phyloP scores from a whole-genome alignment of 2,113 vertebrate species.

The Hymenochirus boettgeri region DNA sequence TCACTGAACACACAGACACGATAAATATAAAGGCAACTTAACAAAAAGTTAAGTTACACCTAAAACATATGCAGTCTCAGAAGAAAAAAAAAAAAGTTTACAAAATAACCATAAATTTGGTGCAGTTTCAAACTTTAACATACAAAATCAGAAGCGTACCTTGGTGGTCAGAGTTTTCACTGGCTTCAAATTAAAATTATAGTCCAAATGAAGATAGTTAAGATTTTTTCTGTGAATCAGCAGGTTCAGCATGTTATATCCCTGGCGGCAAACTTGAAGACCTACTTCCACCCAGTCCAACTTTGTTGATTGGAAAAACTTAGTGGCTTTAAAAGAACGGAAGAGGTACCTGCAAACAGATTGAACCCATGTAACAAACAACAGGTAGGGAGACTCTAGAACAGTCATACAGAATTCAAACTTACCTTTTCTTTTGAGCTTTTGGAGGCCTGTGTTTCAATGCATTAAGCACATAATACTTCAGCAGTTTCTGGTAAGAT shows the following conservation, averaged over 20 bases:
- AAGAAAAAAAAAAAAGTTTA: no score
- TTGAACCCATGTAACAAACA: no score
- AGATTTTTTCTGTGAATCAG: conserved; percentile 98
- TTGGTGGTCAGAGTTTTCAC: conserved; percentile 98
- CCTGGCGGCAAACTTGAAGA: conserved; percentile 93
- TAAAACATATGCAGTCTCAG: no score
- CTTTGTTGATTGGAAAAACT: conserved; percentile 98
- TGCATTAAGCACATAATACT: conserved; percentile 97
- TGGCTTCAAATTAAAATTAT: conserved; percentile 97
- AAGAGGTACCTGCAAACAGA: conserved; percentile 81
- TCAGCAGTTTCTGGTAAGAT: conserved; percentile 95
- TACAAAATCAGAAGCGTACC: conserved; percentile 59
- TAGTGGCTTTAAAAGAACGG: conserved; percentile 97
- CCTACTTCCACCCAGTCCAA: conserved; percentile 98
- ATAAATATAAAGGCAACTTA: no score
- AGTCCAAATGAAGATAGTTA: conserved; percentile 96
- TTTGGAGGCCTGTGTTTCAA: conserved; percentile 96
- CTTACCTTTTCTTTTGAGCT: conserved; percentile 95
- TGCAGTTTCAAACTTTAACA: no score
- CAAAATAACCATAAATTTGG: no score
- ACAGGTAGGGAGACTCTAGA: not conserved
- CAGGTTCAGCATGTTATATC: conserved; percentile 98
- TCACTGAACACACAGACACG: no score
- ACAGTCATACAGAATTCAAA: not conserved
- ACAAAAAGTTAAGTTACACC: no score